A percentile compares a stretch with the other conserved stretches of the same genome.
Evolutionary conservation across 2,113 vertebrate genomes (phyloP).

Genomic region (Nothocercus julius): DNA sequence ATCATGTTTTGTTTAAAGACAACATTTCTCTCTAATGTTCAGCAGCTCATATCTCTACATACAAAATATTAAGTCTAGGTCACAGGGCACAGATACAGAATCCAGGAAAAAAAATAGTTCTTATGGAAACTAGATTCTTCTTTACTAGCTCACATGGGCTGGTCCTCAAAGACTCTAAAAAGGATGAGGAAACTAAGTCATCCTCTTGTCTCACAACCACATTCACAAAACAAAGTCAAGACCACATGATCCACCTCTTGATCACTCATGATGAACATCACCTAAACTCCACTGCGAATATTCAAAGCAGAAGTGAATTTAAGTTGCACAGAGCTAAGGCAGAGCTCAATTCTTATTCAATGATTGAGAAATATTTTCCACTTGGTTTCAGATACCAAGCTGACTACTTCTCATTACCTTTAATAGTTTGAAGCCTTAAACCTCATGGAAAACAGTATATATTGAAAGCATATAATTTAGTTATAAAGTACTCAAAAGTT

Average conservation of each 20-base stretch:
- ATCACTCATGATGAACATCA: background rate
- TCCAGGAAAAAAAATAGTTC: background rate
- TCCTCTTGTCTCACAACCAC: background rate
- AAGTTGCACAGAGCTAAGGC: background rate
- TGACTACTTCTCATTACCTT: background rate
- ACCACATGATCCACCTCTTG: background rate
- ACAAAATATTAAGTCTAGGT: background rate
- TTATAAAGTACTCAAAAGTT: background rate
- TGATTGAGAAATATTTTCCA: background rate
- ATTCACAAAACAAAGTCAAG: background rate
- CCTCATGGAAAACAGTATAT: background rate
- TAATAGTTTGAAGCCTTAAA: background rate
- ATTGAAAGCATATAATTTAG: background rate
- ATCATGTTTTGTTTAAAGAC: background rate
- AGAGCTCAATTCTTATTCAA: background rate
- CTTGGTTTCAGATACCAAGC: background rate
- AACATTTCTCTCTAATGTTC: background rate
- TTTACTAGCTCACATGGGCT: background rate
- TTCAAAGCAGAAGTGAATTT: background rate
- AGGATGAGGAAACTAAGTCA: background rate
- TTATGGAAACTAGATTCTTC: background rate
- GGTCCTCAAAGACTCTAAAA: background rate
- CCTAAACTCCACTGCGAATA: background rate
- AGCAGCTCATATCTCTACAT: background rate
- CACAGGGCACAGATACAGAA: background rate